These are phyloP conservation scores for Furcula furcula DNA, from an alignment of 2,888 invertebrate species.

Conservation along the genomic window DNA sequence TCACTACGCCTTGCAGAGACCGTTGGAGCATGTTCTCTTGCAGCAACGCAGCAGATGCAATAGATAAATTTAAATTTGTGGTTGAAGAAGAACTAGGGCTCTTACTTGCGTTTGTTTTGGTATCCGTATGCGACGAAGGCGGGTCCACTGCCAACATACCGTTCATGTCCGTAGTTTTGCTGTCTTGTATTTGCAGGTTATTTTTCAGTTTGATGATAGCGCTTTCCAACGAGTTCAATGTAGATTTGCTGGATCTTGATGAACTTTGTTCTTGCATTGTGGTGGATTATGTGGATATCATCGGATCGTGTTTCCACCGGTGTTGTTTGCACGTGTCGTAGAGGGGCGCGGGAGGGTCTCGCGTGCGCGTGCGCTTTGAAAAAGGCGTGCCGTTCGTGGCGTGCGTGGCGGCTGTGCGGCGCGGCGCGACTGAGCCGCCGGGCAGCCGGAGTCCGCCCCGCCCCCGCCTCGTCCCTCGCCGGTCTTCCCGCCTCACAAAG, in stretches of 20 bases:
- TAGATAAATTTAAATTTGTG: slow-evolving; percentile 70
- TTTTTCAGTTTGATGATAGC: slow-evolving; percentile 79
- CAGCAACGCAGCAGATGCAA: slow-evolving; percentile 82
- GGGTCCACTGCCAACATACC: slow-evolving; percentile 57
- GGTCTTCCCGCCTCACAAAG: slow-evolving; percentile 77
- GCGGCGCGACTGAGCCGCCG: slow-evolving; percentile 78
- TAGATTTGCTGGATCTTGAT: slow-evolving; percentile 68
- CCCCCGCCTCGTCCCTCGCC: slow-evolving; percentile 64
- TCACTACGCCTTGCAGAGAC: slow-evolving; percentile 89
- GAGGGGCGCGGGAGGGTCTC: slow-evolving; percentile 53
- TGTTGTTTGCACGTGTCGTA: slow-evolving; percentile 56
- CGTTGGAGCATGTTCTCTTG: slow-evolving; percentile 86
- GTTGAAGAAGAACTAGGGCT: slow-evolving; percentile 59
- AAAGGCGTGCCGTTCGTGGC: slow-evolving; percentile 55
- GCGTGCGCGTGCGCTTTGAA: slow-evolving; percentile 67
- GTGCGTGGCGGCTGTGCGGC: slow-evolving; percentile 74
- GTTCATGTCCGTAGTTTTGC: slow-evolving; percentile 67
- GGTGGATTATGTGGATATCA: slow-evolving; percentile 38
- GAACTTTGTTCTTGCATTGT: slow-evolving; percentile 79
- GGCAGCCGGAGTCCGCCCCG: slow-evolving; percentile 73
- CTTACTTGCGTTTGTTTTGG: slow-evolving; percentile 71
- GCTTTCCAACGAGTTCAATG: slow-evolving; percentile 76
- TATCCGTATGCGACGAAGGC: slow-evolving; percentile 57
- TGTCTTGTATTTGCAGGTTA: slow-evolving; percentile 77
- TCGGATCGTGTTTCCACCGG: slow-evolving; percentile 28